Conservation (phyloP, 92 coral and sea anemone genomes). For the Phenganax subtilis region DNA sequence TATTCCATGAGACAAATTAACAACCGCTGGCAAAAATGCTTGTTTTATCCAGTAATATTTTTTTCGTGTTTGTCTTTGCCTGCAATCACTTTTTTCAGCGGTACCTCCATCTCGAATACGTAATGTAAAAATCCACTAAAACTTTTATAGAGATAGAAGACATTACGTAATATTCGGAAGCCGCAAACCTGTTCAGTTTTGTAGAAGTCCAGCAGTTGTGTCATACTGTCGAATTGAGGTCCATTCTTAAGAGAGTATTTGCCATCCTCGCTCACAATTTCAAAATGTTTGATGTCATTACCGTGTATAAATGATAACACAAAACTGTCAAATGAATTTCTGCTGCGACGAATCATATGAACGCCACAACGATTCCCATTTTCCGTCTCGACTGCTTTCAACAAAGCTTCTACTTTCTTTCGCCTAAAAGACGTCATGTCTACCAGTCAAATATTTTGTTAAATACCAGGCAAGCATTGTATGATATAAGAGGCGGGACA, state of each 20-base stretch:
- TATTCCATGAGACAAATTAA: too few species aligned
- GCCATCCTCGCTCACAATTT: background rate
- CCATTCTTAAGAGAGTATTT: constrained; percentile 26
- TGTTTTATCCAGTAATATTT: too few species aligned
- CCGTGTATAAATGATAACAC: constrained; percentile 8
- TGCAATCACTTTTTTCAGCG: too few species aligned
- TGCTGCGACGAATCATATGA: constrained; percentile 33
- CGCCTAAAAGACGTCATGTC: background rate
- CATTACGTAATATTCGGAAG: background rate
- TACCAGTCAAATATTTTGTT: too few species aligned
- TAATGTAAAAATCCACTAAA: background rate
- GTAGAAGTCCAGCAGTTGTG: constrained; percentile 18
- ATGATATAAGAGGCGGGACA: background rate
- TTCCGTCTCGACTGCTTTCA: constrained; percentile 26
- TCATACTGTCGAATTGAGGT: constrained; percentile 20
- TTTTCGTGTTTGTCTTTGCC: too few species aligned
- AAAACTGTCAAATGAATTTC: constrained; percentile 5
- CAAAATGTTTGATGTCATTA: constrained; percentile 24
- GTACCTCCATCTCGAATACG: too few species aligned
- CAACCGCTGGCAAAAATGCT: too few species aligned
- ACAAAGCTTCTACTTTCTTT: constrained; percentile 28
- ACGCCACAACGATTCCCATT: constrained; percentile 35
- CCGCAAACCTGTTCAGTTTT: constrained; percentile 34
- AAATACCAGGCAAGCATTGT: background rate
- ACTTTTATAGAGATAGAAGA: background rate